These are phyloP conservation scores for Vultur gryphus DNA, from an alignment of 2,797 vertebrate species.

Conservation along the genomic window DNA sequence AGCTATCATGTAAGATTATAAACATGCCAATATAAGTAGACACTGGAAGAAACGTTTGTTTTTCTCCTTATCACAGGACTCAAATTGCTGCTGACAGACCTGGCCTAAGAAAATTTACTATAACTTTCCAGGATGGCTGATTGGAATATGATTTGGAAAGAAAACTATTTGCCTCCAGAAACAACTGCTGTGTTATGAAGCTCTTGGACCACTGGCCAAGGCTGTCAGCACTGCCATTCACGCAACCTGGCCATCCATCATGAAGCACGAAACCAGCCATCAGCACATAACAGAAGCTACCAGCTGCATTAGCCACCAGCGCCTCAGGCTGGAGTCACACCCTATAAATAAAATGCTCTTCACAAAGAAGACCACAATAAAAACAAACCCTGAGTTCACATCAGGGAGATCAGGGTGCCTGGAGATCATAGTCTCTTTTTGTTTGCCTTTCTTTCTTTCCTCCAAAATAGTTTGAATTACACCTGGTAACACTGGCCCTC, in stretches of 20 bases:
- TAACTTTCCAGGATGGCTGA: not conserved
- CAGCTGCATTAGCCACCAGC: not conserved
- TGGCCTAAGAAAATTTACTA: not conserved
- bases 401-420: not conserved
- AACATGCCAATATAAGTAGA: not conserved
- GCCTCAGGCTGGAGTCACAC: not conserved
- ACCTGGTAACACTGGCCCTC: not conserved
- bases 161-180: not conserved
- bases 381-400: not conserved
- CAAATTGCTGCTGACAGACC: not conserved
- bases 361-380: not conserved
- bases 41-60: not conserved
- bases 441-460: not conserved
- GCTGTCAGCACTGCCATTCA: not conserved
- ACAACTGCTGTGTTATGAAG: not conserved
- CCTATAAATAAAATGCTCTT: not conserved
- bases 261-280: not conserved
- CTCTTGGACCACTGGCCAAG: not conserved
- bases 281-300: not conserved
- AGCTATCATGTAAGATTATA: not conserved
- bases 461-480: not conserved
- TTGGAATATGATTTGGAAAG: not conserved
- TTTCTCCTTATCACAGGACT: not conserved
- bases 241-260: not conserved
- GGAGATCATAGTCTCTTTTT: not conserved